Base-by-base conservation (phyloP, 2,113 vertebrate species). In the Brachyhypopomus gauderio region DNA sequence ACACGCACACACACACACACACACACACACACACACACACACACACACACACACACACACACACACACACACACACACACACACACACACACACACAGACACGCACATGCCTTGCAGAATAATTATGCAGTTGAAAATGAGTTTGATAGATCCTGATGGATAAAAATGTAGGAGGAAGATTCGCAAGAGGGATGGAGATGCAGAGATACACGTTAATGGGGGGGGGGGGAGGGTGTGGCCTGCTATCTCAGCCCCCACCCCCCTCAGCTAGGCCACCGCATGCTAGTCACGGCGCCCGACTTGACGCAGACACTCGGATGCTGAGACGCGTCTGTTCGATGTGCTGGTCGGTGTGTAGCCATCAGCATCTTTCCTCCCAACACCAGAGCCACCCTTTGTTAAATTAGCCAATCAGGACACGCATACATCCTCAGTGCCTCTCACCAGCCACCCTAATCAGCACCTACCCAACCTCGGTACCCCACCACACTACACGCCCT, bases 321-420 rank as follows among this genome's bases (percentile, higher is more conserved):
- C 41, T n/a, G 34, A 23, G 25, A 48, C 34, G 72, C 38, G 64
- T 30, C 8, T 12, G n/a, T 56, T 36, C 66, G 60, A 59, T 48
- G 12, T 14, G 4, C 34, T 38, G 30, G 48, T 45, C n/a, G 9
- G 27, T 59, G 36, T 69, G 56, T 34, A 34, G 60, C 48, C 41
- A 17, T 56, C 77, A 6, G 8, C 34, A 25, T 36, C 17, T 27
- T 30, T n/a, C 5, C 48, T 60, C 1, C 75, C 20, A 63, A 25
- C n/a, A 63, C 22, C 38, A 38, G 7, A 56, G 23, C 36, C 63
- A 17, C 41, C 63, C 74, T 64, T 70, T 8, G 48, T 80, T 85
- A 4, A 36, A 69, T 76, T 72, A 56, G 80, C 85, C 88, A 86
- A 82, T 88, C 85, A 88, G 86, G 85, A 91, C 83, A 86, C 83